Percentiles rank a stretch among this genome's conserved stretches.
Conservation (phyloP, 2,797 vertebrate species). For the Epinephelus malabaricus region DNA sequence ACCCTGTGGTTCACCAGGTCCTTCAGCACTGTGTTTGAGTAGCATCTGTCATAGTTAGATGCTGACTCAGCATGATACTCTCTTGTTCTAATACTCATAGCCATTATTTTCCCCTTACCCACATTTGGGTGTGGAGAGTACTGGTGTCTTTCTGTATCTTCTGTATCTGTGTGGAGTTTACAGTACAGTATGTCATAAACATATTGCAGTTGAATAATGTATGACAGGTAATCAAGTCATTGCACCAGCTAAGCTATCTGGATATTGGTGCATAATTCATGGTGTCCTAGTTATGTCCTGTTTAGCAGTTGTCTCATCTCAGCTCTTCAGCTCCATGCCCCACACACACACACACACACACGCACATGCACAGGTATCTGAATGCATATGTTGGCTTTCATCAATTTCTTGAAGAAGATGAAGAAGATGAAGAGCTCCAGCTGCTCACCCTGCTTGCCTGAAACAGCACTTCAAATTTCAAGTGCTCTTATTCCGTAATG, state of each 20-base stretch:
- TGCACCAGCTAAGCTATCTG: conserved; percentile 44
- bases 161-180: background rate
- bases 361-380: background rate
- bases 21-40: background rate
- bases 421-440: conserved; percentile 27
- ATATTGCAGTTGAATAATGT: conserved; percentile 19
- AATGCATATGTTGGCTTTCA: conserved; percentile 17
- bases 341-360: background rate
- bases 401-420: background rate
- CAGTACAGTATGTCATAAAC: conserved; percentile 9
- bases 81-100: background rate
- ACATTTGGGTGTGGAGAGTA: background rate
- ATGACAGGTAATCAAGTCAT: conserved; percentile 49
- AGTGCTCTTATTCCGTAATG: conserved; percentile 1
- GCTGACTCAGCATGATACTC: background rate
- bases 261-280: conserved; percentile 69
- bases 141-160: background rate
- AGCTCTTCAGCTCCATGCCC: background rate
- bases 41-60: background rate
- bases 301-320: conserved; percentile 47
- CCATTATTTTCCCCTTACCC: no score
- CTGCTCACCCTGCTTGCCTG: conserved; percentile 6
- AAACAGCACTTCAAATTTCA: background rate
- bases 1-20: background rate
- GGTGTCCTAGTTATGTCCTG: conserved; percentile 46